Conservation (phyloP, 2,797 vertebrate genomes). For the Cossypha polioptera region DNA sequence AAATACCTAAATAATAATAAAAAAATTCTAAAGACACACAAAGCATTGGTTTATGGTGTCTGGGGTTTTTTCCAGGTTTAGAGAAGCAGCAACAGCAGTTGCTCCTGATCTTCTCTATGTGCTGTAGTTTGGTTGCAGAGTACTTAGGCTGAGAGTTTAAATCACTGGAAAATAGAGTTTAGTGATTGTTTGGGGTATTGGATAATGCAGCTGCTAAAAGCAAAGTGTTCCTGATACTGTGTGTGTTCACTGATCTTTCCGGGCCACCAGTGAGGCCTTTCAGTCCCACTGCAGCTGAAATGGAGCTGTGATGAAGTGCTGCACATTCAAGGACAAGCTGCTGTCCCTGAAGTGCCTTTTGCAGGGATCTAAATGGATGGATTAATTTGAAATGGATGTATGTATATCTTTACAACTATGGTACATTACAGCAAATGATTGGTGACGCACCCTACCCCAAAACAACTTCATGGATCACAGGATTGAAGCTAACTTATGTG, state of each 20-base stretch:
- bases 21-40: neutral
- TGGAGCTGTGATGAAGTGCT: neutral
- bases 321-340: neutral
- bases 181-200: neutral
- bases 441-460: accelerated
- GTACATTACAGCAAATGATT: neutral
- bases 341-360: neutral
- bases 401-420: neutral
- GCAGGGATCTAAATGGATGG: neutral
- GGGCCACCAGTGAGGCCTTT: neutral
- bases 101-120: neutral
- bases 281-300: neutral
- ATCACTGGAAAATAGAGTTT: neutral
- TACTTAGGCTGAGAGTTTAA: neutral
- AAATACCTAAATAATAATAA: neutral
- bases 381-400: neutral
- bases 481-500: neutral
- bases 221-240: neutral
- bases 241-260: neutral
- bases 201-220: neutral
- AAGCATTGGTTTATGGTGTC: neutral
- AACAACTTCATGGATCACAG: neutral
- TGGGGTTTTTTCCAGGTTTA: neutral
- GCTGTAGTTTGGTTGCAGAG: neutral
- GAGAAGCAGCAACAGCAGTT: neutral